Conservation (phyloP, 2,888 invertebrate species). For the Sminthurides aquaticus region DNA sequence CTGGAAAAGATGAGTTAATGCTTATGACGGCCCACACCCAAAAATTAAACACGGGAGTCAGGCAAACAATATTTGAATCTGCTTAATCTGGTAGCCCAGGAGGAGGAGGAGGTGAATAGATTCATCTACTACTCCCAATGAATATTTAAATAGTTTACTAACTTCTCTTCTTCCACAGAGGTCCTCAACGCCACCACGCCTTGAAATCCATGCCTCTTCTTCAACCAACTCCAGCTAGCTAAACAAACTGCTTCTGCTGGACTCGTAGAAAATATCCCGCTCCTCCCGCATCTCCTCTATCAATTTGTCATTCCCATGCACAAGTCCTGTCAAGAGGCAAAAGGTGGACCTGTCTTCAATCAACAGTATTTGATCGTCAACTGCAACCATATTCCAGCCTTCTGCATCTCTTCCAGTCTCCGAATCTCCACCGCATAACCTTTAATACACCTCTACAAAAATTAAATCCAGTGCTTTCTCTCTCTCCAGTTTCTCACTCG, state of each 20-base stretch:
- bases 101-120: background rate
- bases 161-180: background rate
- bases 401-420: too few species aligned
- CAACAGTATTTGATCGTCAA: too few species aligned
- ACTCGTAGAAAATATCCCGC: too few species aligned
- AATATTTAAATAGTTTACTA: background rate
- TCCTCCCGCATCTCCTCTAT: too few species aligned
- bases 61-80: background rate
- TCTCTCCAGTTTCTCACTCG: too few species aligned
- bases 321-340: background rate
- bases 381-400: too few species aligned
- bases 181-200: background rate
- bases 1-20: background rate
- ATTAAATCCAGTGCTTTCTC: too few species aligned
- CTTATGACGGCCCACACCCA: background rate
- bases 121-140: background rate
- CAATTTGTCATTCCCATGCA: background rate
- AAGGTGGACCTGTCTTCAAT: background rate
- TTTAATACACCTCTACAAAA: too few species aligned
- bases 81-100: background rate
- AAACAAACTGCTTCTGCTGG: too few species aligned
- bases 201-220: too few species aligned
- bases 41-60: background rate
- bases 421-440: too few species aligned
- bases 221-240: too few species aligned